phyloP scores from a whole-genome alignment of 1,140 invertebrate genomes.

The Listronotus bonariensis region DNA sequence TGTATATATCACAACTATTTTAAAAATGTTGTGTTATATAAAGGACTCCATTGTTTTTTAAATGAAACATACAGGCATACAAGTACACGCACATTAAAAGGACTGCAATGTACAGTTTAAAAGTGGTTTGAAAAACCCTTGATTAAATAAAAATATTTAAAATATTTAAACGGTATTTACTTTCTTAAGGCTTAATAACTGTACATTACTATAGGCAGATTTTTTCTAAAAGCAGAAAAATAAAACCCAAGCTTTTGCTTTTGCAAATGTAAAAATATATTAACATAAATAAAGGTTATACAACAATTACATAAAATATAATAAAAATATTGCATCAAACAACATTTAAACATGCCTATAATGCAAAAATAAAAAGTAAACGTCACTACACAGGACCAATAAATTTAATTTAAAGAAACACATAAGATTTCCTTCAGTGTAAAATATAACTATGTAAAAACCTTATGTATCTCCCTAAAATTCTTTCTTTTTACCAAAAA shows the following conservation, averaged over 20 bases:
- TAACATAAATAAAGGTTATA: conserved; percentile 57
- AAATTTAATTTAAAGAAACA: conserved; percentile 13
- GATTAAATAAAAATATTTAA: no score
- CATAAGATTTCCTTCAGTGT: background rate
- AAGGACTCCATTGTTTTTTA: conserved; percentile 15
- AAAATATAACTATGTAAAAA: background rate
- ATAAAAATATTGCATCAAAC: conserved; percentile 56
- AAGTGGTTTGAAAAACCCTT: background rate
- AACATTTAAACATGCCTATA: conserved; percentile 54
- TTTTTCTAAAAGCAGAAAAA: conserved; percentile 39
- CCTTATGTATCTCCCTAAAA: background rate
- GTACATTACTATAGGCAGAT: background rate
- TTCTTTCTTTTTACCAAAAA: conserved; percentile 23
- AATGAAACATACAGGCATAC: conserved; percentile 36
- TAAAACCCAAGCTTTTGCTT: conserved; percentile 56
- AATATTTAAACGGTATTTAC: no score
- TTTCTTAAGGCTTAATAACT: background rate
- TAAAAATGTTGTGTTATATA: conserved; percentile 15
- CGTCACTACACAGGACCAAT: conserved; percentile 52
- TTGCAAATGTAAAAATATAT: conserved; percentile 58
- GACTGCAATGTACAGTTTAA: conserved; percentile 17
- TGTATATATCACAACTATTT: conserved; percentile 15
- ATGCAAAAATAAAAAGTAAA: conserved; percentile 48
- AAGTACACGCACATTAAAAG: conserved; percentile 34
- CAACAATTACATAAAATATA: conserved; percentile 56